Percentiles rank a stretch among this genome's conserved stretches.
These are phyloP conservation scores for Apoda limacodes DNA, from an alignment of 2,888 invertebrate species.

Conservation along the genomic window DNA sequence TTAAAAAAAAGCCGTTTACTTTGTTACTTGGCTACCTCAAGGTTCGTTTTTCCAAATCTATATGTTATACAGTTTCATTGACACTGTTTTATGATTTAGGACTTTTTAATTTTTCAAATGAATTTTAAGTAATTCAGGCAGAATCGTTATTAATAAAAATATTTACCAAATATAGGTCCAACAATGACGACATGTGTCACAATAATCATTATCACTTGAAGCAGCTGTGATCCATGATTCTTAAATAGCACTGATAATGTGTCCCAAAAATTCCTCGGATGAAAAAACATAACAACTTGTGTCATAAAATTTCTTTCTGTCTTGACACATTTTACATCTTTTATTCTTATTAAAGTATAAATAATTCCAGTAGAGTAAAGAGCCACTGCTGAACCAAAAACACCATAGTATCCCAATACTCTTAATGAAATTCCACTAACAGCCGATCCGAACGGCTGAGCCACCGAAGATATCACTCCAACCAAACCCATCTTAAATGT, in stretches of 20 bases:
- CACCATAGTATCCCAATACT: constrained; percentile 52
- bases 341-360: constrained; percentile 41
- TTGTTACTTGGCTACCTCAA: too few species aligned
- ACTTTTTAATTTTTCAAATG: too few species aligned
- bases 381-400: constrained; percentile 40
- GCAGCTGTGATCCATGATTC: constrained; percentile 29
- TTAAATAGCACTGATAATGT: constrained; percentile 48
- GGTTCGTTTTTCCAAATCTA: too few species aligned
- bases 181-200: constrained; percentile 49
- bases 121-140: constrained; percentile 5
- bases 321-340: constrained; percentile 38
- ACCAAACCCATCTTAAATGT: constrained; percentile 73
- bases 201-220: constrained; percentile 43
- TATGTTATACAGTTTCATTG: too few species aligned
- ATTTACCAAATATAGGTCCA: constrained; percentile 56
- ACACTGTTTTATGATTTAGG: too few species aligned
- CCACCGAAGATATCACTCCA: constrained; percentile 60
- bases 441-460: constrained; percentile 58
- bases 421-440: constrained; percentile 63
- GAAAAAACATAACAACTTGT: constrained; percentile 39
- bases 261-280: constrained; percentile 47
- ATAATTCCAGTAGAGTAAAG: constrained; percentile 44
- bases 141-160: constrained; percentile 9
- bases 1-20: too few species aligned
- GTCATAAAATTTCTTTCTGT: constrained; percentile 31